These are phyloP conservation scores for Porites lobata DNA, from an alignment of 92 coral and sea anemone species.

Conservation along the genomic window DNA sequence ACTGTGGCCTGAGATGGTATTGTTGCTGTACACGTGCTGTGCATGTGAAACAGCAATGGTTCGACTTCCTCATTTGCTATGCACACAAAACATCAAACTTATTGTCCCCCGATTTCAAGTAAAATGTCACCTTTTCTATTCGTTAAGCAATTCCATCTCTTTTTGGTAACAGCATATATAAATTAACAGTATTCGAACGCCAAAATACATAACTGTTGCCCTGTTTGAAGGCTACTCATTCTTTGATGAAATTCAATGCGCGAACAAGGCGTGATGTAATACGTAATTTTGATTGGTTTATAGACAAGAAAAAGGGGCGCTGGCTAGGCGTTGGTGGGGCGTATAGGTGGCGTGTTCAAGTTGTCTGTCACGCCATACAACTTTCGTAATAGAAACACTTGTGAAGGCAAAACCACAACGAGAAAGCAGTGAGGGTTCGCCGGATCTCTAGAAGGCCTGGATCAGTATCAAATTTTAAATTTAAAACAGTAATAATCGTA, in stretches of 20 bases:
- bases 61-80: neutral
- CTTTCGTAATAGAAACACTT: neutral
- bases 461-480: neutral
- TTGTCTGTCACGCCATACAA: slow-evolving; percentile 41
- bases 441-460: too few relatives aligned
- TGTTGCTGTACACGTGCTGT: slow-evolving; percentile 74
- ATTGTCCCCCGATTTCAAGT: neutral
- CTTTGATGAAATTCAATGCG: neutral
- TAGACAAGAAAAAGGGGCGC: slow-evolving; percentile 16
- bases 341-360: slow-evolving; percentile 43
- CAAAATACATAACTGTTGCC: neutral
- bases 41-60: slow-evolving; percentile 59
- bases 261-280: neutral
- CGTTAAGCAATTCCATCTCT: neutral
- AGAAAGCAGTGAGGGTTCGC: too few relatives aligned
- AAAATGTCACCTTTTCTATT: neutral
- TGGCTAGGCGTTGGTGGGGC: slow-evolving; percentile 35
- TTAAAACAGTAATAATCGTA: neutral
- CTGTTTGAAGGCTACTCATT: neutral
- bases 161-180: neutral
- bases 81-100: neutral
- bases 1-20: slow-evolving; percentile 35
- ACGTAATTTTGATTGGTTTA: slow-evolving; percentile 29
- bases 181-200: neutral
- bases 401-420: too few relatives aligned